Evolutionary conservation across 2,113 vertebrate species (phyloP), one percentile per base, ranked within the genome.

Genomic region (Strigops habroptila): DNA sequence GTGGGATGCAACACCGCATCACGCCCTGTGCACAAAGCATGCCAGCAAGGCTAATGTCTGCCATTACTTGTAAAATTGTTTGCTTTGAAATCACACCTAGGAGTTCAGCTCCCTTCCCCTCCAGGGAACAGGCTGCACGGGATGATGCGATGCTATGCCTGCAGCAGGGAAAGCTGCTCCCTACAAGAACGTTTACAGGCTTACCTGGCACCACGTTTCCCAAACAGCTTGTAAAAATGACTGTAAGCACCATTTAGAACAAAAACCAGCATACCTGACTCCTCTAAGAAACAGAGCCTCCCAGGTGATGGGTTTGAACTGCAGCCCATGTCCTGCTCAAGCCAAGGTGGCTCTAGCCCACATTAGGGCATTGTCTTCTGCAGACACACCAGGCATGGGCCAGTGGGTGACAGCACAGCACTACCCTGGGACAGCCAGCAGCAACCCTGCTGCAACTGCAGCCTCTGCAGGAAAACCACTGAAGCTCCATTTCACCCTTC

Each of bases 151-250:
- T 28, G 75, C 39, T 65, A 60, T 18, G 60, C 18, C 48, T 4
- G 1, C 7, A 11, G 70, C 60, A n/a, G 51, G 30, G 60, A n/a
- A 48, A 33, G 51, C 41, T 28, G 41, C 51, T 48, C 51, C 51
- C 18, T 21, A 11, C 2, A 3, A 16, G 46, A 2, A 5, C 3
- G 1, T 10, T 52, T 6, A 24, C 1, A 4, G 82, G 82, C 14
- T 53, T 25, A 4, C 1, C 4, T 1, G 49, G 23, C 49, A 23
- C 33, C 39, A 10, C 2, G 3, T 33, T 48, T 37, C 49, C 70
- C 60, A 10, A 33, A 33, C 6, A 1, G 41, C 49, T 33, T 33
- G 4, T 13, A 30, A 39, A 62, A 37, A 24, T 0, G 7, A n/a
- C 51, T 27, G 5, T 3, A 18, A 0, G 6, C 35, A 24, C 4